phyloP scores from a whole-genome alignment of 1,140 invertebrate species.

The Lucilia cuprina region DNA sequence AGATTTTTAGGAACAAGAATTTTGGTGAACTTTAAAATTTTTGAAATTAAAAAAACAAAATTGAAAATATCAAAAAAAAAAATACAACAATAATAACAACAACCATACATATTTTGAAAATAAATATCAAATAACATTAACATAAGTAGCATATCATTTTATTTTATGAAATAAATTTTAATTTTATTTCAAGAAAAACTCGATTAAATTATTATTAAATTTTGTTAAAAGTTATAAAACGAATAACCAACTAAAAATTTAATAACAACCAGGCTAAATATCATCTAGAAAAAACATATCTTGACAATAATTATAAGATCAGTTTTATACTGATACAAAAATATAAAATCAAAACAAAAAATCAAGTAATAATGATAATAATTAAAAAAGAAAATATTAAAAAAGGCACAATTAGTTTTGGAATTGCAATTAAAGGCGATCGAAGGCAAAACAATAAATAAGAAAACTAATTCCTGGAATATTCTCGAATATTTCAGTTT shows the following conservation, averaged over 20 bases:
- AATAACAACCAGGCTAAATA: slow-evolving; percentile 58
- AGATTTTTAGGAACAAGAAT: slow-evolving; percentile 24
- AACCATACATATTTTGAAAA: not conserved
- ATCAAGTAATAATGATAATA: slow-evolving; percentile 16
- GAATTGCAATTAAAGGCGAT: not conserved
- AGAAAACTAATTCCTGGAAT: too few species aligned
- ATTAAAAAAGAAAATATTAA: not conserved
- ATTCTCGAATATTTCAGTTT: not conserved
- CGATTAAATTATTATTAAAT: not conserved
- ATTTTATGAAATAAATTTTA: not conserved
- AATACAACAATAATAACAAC: not conserved
- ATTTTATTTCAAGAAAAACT: slow-evolving; percentile 9
- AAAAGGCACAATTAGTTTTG: not conserved
- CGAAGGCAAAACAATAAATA: not conserved
- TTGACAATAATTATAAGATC: slow-evolving; percentile 55
- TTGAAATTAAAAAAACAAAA: not conserved
- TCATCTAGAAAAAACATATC: slow-evolving; percentile 58
- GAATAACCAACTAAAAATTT: not conserved
- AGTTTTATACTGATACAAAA: slow-evolving; percentile 8
- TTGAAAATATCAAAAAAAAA: not conserved
- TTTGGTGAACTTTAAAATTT: not conserved
- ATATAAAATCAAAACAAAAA: slow-evolving; percentile 2
- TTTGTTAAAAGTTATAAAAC: too few species aligned
- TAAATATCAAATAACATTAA: too few species aligned
- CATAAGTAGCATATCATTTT: too few species aligned